Conservation (phyloP, 2,888 invertebrate genomes). For the Andrena praecox region DNA sequence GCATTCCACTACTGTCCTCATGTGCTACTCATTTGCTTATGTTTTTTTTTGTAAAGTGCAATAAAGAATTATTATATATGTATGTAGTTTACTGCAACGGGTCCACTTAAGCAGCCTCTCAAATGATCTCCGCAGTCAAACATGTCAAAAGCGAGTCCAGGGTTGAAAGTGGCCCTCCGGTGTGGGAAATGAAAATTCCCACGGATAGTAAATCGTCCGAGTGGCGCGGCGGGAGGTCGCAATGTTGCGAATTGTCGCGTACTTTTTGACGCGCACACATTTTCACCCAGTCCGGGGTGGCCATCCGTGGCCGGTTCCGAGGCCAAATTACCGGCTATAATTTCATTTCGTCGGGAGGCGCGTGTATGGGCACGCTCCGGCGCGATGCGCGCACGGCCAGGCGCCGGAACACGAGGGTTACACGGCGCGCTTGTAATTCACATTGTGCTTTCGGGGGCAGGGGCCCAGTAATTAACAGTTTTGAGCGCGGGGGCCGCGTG, state of each 20-base stretch:
- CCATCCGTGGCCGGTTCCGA: slow-evolving; percentile 8
- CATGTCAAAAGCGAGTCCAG: slow-evolving; percentile 9
- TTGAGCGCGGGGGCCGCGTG: slow-evolving; percentile 8
- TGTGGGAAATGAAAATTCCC: slow-evolving; percentile 47
- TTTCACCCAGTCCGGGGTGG: background rate
- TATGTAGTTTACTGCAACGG: background rate
- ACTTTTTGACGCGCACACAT: slow-evolving; percentile 28
- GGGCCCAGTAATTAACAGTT: slow-evolving; percentile 58
- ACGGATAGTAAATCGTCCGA: slow-evolving; percentile 18
- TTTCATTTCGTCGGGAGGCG: slow-evolving; percentile 23
- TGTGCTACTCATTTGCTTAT: too few species aligned
- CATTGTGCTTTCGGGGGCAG: slow-evolving; percentile 37
- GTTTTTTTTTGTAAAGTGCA: too few species aligned
- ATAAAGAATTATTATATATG: too few species aligned
- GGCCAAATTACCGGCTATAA: slow-evolving; percentile 51
- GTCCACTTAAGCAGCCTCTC: background rate
- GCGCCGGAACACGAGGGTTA: background rate
- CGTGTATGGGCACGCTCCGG: slow-evolving; percentile 1
- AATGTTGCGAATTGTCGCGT: slow-evolving; percentile 40
- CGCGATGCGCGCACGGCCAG: too few species aligned
- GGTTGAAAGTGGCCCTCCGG: slow-evolving; percentile 32
- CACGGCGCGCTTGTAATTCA: slow-evolving; percentile 33
- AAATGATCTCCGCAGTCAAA: background rate
- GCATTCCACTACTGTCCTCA: too few species aligned
- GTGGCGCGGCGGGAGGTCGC: background rate